phyloP scores from a whole-genome alignment of 2,888 invertebrate genomes.

The Limnephilus lunatus region DNA sequence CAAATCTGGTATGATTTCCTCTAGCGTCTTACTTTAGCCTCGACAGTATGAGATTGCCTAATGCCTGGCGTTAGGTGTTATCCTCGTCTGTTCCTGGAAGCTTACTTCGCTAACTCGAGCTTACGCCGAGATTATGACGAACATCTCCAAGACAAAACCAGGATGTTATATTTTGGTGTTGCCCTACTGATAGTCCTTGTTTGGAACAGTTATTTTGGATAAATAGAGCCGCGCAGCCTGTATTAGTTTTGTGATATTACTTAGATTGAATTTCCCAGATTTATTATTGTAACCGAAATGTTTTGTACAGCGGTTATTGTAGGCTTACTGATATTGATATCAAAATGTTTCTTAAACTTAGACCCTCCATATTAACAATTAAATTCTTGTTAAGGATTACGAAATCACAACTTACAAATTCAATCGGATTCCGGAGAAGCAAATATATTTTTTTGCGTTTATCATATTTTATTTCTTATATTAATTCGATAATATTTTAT shows the following conservation, averaged over 20 bases:
- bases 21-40: background rate
- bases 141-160: background rate
- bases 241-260: too few species aligned
- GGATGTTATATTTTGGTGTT: background rate
- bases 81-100: background rate
- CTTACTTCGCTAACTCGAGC: background rate
- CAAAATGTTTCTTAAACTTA: background rate
- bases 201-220: background rate
- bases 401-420: too few species aligned
- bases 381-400: too few species aligned
- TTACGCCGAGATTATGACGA: background rate
- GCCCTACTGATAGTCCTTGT: background rate
- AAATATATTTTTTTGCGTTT: too few species aligned
- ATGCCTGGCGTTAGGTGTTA: background rate
- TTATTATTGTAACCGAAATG: background rate
- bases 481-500: too few species aligned
- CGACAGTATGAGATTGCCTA: background rate
- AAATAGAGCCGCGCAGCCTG: too few species aligned
- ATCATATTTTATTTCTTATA: too few species aligned
- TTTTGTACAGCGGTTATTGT: background rate
- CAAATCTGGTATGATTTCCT: background rate
- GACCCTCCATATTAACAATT: too few species aligned
- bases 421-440: too few species aligned
- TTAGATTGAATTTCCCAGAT: background rate
- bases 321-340: background rate